Evolutionary conservation across 2,797 vertebrate species (phyloP).

Genomic region (Allobates femoralis): DNA sequence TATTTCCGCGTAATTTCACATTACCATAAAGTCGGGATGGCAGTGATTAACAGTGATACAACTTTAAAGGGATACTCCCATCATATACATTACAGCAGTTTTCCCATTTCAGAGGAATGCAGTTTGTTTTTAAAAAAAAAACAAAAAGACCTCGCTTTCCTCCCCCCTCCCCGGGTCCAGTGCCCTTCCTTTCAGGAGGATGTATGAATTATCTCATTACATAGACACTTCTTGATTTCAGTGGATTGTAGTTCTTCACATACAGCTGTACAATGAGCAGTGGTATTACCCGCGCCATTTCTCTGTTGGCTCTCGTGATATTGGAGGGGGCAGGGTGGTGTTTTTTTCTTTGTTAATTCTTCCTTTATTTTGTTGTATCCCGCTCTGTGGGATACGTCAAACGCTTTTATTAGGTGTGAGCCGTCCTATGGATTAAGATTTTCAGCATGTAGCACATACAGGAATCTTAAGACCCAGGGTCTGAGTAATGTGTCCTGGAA

Average conservation of each 20-base stretch:
- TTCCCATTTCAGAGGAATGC: too few species aligned
- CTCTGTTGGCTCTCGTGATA: background rate
- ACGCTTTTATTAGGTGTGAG: background rate
- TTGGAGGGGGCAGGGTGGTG: background rate
- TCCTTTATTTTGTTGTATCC: background rate
- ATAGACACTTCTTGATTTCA: background rate
- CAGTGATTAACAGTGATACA: too few species aligned
- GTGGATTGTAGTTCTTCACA: background rate
- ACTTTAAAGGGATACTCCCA: too few species aligned
- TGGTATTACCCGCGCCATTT: background rate
- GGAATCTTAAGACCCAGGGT: conserved; percentile 43
- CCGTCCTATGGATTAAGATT: conserved; percentile 21
- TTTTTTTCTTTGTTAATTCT: background rate
- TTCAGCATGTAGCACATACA: background rate
- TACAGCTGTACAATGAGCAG: background rate
- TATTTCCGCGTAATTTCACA: too few species aligned
- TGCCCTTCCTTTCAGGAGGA: too few species aligned
- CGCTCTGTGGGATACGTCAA: background rate
- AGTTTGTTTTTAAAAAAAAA: too few species aligned
- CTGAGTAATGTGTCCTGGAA: conserved; percentile 26
- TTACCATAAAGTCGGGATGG: too few species aligned
- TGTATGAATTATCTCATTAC: background rate
- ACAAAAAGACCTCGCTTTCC: too few species aligned
- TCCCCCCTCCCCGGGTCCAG: too few species aligned
- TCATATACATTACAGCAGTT: too few species aligned